Evolutionary conservation across 2,113 vertebrate species (phyloP).

Genomic region (Casuarius casuarius): DNA sequence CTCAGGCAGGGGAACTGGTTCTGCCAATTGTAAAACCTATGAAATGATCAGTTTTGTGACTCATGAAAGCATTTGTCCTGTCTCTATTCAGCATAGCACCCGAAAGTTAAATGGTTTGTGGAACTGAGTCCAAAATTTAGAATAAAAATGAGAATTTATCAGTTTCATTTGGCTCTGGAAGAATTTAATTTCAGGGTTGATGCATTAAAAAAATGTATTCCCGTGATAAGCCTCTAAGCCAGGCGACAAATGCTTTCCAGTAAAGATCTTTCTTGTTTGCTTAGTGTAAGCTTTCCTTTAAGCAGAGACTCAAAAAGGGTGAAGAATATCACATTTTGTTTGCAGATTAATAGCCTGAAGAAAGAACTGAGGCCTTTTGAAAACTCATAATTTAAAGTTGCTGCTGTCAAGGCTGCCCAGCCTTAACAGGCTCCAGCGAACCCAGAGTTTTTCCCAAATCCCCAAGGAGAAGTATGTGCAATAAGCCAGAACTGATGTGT

Average conservation of each 20-base stretch:
- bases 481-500: background rate
- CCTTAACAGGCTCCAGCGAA: background rate
- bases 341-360: background rate
- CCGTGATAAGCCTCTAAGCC: background rate
- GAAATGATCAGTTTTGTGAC: background rate
- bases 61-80: background rate
- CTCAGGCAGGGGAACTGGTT: background rate
- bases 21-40: background rate
- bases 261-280: background rate
- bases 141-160: background rate
- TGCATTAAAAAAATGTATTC: background rate
- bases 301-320: background rate
- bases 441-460: background rate
- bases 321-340: background rate
- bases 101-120: background rate
- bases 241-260: background rate
- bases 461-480: background rate
- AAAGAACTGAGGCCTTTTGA: background rate
- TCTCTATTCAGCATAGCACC: background rate
- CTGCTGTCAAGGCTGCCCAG: background rate
- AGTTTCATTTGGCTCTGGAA: constrained; percentile 4
- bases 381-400: background rate
- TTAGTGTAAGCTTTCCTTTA: background rate
- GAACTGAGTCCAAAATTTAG: background rate
- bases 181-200: constrained; percentile 20